Base-by-base conservation (phyloP, 2,113 vertebrate genomes). In the Poicephalus meyeri region DNA sequence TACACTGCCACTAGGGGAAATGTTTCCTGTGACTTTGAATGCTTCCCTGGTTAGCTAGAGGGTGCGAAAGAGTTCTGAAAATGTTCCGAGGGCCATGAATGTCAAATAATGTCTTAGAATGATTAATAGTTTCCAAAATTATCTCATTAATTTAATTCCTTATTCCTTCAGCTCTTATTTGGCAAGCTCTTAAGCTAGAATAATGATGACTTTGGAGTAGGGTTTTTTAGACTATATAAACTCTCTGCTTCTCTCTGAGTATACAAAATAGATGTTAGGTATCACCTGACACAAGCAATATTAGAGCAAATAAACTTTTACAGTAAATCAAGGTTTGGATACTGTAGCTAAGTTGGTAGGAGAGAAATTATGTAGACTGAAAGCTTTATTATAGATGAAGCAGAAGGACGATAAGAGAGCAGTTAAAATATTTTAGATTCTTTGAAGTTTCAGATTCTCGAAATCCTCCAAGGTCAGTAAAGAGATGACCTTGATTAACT, bases 351-450 rank as follows among this genome's bases (percentile, higher is more conserved):
- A 15, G 4, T 47, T 68, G 2, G 49, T 61, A 56, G 39, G 42
- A 82, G 10, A 89, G 3, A 79, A 87, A 84, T 77, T 1, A 66
- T 63, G 82, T 90, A 37, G 8, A 49, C 13, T 77, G 63, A 93
- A 93, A 90, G 5, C 15, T 80, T 83, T 88, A 70, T 61, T 92
- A 49, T 6, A 71, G 42, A 44, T 37, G 39, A 64, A 87, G 29
- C 29, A 85, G 61, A 88, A 91, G 19, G 25, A 78, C 80, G 33
- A 78, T 50, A 72, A 73, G 19, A 25, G 8, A 74, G 4, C 3
- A 92, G 66, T 87, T 87, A 55, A 93, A 96, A 86, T 79, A 49
- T 71, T 89, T 94, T 64, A 55, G 16, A 81, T 89, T 93, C 37
- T 81, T 78, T 47, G 58, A 78, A 74, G 23, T 87, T 91, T 91